These are phyloP conservation scores for Brachionus sp. DNA, from an alignment of 1,140 invertebrate genomes.

Conservation along the genomic window DNA sequence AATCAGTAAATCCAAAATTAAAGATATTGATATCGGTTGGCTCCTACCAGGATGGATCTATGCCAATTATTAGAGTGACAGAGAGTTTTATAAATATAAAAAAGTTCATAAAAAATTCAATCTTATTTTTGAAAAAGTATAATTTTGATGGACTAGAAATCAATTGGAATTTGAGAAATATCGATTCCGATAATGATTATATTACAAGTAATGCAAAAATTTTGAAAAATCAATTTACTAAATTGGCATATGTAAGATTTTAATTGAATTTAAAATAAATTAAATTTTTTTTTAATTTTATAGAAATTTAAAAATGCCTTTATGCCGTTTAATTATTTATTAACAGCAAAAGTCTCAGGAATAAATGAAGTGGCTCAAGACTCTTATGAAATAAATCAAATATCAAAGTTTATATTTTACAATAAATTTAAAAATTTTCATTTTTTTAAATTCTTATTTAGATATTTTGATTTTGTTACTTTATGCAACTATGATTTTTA, in stretches of 20 bases:
- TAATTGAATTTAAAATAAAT: not conserved
- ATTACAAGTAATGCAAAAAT: not conserved
- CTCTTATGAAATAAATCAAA: conserved; percentile 15
- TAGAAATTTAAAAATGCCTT: not conserved
- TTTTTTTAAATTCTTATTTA: not conserved
- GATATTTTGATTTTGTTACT: conserved; percentile 1
- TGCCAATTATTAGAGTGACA: not conserved
- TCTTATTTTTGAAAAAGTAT: conserved; percentile 5
- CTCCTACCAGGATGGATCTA: not conserved
- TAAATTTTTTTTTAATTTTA: not conserved
- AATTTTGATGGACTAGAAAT: conserved; percentile 11
- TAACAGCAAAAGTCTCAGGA: not conserved
- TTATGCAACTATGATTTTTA: conserved; percentile 12
- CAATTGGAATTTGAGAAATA: conserved; percentile 37
- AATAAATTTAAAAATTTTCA: not conserved
- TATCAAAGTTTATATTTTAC: not conserved
- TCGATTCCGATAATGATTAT: not conserved
- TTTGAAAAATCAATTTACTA: not conserved
- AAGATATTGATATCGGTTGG: not conserved
- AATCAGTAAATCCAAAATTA: not conserved
- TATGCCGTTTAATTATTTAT: not conserved
- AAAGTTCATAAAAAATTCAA: not conserved
- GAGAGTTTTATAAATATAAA: conserved; percentile 6
- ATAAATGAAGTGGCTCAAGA: conserved; percentile 2
- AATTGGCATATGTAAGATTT: not conserved